Base-by-base conservation (phyloP, 1,140 invertebrate genomes). In the Matsumurasca onukii region DNA sequence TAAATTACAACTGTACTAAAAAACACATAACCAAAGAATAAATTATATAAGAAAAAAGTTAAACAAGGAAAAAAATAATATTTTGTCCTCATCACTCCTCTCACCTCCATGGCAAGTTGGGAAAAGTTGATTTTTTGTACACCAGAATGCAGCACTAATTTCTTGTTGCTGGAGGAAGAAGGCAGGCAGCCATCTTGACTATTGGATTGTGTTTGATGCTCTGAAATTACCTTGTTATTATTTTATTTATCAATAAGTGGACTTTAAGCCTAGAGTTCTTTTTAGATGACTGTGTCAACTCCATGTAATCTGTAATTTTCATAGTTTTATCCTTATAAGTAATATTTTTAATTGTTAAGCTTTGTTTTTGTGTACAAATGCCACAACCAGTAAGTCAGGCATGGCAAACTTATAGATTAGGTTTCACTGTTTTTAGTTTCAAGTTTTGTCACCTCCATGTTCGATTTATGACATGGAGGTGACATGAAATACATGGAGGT, bases 401-500 rank as follows among this genome's bases (percentile, higher is more conserved):
- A n/a, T 55, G 51, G 12, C 51, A 55, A n/a, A 24, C 24, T 55
- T 55, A 12, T 55, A 55, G 51, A 22, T 55, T 55, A 55, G 51
- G 5, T 55, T 55, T 20, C 24, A 55, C 24, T 13, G 51, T n/a
- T 12, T n/a, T 9, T 12, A 55, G 24, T 15, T 15, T 5, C 12
- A 20, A 12, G 5, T n/a, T n/a, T n/a, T 55, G 51, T 55, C 51
- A 55, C 51, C 51, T 55, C 51, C 51, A 55, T 55, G 51, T 15
- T n/a, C 24, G 5, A 55, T 55, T 5, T 24, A 55, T 24, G 12
- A 15, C 51, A 55, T 55, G 51, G 51, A 55, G 51, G 51, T 55
- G 51, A 55, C 51, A 55, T 24, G 24, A 20, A 55, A 55, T 55
- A n/a, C 51, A 55, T 55, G 51, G 15, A 55, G 24, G 51, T 55